Evolutionary conservation across 2,797 vertebrate genomes (phyloP).

Genomic region (Cercopithecus petaurista): DNA sequence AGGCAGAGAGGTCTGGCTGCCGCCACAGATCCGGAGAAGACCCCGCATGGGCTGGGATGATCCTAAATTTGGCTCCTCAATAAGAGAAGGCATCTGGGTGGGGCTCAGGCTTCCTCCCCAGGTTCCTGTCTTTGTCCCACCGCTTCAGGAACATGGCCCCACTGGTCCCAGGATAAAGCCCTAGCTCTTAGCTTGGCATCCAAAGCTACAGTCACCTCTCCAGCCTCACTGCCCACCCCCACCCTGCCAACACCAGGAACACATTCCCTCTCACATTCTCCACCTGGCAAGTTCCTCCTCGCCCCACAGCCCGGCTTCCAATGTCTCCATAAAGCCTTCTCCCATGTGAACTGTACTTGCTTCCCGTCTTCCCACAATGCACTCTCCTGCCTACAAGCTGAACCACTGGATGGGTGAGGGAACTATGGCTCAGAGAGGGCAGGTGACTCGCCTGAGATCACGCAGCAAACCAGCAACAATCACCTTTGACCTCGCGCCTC

Average conservation of each 20-base stretch:
- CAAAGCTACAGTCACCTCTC: background rate
- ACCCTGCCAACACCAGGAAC: background rate
- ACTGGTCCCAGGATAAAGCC: background rate
- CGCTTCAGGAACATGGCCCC: background rate
- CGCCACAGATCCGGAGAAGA: background rate
- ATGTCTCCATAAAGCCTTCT: background rate
- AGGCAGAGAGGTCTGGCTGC: background rate
- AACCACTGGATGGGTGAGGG: background rate
- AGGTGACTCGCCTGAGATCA: background rate
- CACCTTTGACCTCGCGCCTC: background rate
- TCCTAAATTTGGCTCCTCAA: background rate
- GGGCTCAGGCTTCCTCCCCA: background rate
- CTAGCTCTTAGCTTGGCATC: background rate
- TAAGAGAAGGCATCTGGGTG: background rate
- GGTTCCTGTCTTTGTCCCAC: background rate
- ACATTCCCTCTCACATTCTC: background rate
- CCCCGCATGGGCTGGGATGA: background rate
- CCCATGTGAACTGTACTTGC: rapidly evolving
- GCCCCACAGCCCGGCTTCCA: background rate
- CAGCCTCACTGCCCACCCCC: background rate
- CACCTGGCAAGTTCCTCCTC: background rate
- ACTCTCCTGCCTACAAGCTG: background rate
- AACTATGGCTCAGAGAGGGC: background rate
- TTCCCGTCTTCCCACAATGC: rapidly evolving
- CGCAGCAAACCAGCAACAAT: background rate